These are phyloP conservation scores for Aphis gossypii DNA, from an alignment of 1,140 invertebrate genomes.

Conservation along the genomic window DNA sequence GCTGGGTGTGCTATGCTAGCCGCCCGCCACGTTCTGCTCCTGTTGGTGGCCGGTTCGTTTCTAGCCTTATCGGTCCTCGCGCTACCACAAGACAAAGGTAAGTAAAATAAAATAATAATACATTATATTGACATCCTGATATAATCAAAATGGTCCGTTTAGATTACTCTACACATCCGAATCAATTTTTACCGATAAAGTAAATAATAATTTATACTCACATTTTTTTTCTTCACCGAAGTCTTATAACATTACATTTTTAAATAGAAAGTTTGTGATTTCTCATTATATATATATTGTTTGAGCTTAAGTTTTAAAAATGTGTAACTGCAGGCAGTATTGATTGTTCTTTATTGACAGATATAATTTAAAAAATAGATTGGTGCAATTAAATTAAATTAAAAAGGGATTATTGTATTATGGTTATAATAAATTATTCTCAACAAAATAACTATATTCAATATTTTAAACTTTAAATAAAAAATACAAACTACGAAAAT, in stretches of 20 bases:
- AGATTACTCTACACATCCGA: too few relatives aligned
- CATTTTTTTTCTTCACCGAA: too few relatives aligned
- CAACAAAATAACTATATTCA: not conserved
- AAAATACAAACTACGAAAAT: too few relatives aligned
- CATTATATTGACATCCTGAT: too few relatives aligned
- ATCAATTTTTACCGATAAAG: too few relatives aligned
- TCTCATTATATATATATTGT: too few relatives aligned
- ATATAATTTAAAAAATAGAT: not conserved
- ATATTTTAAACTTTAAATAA: too few relatives aligned
- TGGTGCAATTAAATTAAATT: not conserved
- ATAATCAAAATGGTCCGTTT: too few relatives aligned
- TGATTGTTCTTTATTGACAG: not conserved
- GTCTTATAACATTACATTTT: too few relatives aligned
- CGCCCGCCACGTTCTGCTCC: constrained; percentile 47
- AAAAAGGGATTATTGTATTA: not conserved
- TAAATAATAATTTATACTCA: too few relatives aligned
- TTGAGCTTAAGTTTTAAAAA: not conserved
- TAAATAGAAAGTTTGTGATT: too few relatives aligned
- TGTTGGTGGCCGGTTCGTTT: constrained; percentile 39
- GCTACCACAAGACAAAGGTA: constrained; percentile 37
- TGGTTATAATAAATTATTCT: not conserved
- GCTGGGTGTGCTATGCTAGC: constrained; percentile 48
- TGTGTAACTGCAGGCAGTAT: not conserved
- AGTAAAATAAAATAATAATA: too few relatives aligned
- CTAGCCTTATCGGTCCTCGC: constrained; percentile 10